Evolutionary conservation across 1,140 invertebrate species (phyloP).

Genomic region (Zeugodacus cucurbitae): DNA sequence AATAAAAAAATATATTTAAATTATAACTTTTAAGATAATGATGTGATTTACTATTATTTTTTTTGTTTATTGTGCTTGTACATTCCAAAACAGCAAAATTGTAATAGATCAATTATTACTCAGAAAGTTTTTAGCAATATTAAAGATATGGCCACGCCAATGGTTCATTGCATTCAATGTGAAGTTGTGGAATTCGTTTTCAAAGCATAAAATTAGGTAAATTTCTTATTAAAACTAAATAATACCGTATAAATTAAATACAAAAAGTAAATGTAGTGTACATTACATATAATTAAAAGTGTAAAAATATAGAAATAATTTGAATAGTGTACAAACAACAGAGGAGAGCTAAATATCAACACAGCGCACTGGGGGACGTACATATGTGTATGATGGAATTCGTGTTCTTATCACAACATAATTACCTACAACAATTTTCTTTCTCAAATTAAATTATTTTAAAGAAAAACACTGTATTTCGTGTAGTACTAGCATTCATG

Average conservation of each 20-base stretch:
- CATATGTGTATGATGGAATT: not conserved
- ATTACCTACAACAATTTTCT: not conserved
- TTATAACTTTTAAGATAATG: no score
- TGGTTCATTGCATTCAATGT: not conserved
- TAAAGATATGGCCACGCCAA: not conserved
- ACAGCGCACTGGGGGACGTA: not conserved
- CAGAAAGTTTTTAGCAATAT: not conserved
- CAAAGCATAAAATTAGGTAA: constrained; percentile 46
- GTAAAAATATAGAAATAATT: not conserved
- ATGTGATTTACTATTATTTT: no score
- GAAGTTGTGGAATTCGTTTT: constrained; percentile 40
- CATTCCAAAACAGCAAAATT: not conserved
- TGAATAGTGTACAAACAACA: not conserved
- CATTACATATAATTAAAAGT: not conserved
- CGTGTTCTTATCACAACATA: not conserved
- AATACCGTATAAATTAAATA: not conserved
- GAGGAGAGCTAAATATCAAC: not conserved
- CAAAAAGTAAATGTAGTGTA: no score
- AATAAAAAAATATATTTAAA: no score
- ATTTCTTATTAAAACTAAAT: not conserved
- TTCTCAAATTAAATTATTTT: not conserved
- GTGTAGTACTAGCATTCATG: not conserved
- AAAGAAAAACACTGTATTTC: not conserved
- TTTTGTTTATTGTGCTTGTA: no score
- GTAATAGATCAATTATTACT: not conserved